Percentiles rank a stretch among this genome's conserved stretches.
Conservation (phyloP, 2,888 invertebrate genomes). For the Euphydryas editha region DNA sequence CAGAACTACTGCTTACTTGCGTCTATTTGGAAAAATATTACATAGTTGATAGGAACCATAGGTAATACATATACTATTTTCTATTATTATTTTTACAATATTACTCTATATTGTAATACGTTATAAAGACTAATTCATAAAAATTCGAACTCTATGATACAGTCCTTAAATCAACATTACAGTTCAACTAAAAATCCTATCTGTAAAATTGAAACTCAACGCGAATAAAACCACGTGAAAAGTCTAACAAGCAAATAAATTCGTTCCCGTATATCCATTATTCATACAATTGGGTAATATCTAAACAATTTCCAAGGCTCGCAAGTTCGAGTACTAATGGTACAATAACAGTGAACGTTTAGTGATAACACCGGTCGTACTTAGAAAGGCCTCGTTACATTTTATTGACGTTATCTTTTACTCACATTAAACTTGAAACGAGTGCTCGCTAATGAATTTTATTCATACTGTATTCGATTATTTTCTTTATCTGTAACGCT, state of each 20-base stretch:
- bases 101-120: too few species aligned
- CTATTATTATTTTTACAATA: too few species aligned
- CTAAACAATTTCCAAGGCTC: slow-evolving; percentile 15
- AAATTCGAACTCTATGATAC: too few species aligned
- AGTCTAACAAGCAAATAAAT: background rate
- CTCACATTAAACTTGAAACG: slow-evolving; percentile 24
- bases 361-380: slow-evolving; percentile 35
- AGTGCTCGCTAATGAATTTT: slow-evolving; percentile 27
- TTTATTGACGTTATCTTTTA: slow-evolving; percentile 36
- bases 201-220: too few species aligned
- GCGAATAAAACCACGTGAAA: too few species aligned
- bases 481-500: background rate
- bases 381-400: slow-evolving; percentile 28
- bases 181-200: too few species aligned
- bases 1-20: too few species aligned
- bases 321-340: slow-evolving; percentile 20
- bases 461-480: slow-evolving; percentile 14
- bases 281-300: slow-evolving; percentile 3
- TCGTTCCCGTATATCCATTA: background rate
- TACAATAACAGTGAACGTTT: slow-evolving; percentile 34
- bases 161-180: too few species aligned
- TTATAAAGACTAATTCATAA: too few species aligned
- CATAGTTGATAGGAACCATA: too few species aligned
- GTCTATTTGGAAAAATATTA: too few species aligned
- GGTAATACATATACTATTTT: too few species aligned